These are phyloP conservation scores for Grallaria varia DNA, from an alignment of 2,113 vertebrate species.

Conservation along the genomic window DNA sequence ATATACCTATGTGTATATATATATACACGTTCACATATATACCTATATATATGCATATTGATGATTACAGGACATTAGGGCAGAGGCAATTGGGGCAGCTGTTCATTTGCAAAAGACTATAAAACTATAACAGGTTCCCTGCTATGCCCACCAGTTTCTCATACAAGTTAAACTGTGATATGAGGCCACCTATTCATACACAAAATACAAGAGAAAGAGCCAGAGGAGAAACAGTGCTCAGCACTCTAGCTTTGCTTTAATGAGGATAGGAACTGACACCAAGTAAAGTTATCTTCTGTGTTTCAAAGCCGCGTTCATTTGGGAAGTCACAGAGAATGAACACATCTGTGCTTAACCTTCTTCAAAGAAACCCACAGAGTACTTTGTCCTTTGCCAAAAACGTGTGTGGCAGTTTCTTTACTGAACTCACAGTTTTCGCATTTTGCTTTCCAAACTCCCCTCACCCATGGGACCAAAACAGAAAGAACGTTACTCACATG, in stretches of 20 bases:
- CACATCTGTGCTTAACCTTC: not conserved
- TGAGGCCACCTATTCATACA: not conserved
- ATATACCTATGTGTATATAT: too few relatives aligned
- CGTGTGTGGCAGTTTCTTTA: not conserved
- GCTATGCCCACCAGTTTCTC: not conserved
- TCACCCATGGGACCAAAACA: not conserved
- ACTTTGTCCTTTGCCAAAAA: not conserved
- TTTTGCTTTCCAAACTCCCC: not conserved
- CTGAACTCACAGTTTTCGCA: not conserved
- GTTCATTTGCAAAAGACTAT: not conserved
- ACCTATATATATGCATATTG: not conserved
- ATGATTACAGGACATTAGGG: not conserved
- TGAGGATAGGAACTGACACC: not conserved
- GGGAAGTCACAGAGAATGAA: not conserved
- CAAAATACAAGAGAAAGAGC: not conserved
- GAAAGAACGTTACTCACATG: not conserved
- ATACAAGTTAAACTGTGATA: accelerated
- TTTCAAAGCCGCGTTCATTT: not conserved
- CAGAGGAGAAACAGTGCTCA: not conserved
- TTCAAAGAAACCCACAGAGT: not conserved
- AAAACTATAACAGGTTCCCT: not conserved
- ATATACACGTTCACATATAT: not conserved
- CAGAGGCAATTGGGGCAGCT: not conserved
- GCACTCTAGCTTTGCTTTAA: not conserved
- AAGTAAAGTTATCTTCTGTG: not conserved